Conservation (phyloP, 2,888 invertebrate species). For the Heliconius sara region DNA sequence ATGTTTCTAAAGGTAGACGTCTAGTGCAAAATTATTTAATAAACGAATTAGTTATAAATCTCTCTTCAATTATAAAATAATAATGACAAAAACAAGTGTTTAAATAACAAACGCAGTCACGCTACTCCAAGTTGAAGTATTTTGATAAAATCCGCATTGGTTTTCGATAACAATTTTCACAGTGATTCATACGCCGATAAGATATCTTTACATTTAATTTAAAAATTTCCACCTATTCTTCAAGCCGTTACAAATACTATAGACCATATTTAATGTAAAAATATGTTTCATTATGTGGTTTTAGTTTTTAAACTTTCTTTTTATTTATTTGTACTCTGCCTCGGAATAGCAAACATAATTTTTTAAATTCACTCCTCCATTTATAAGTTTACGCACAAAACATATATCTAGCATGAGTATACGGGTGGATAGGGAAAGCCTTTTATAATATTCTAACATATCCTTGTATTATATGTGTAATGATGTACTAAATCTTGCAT, state of each 20-base stretch:
- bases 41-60: not conserved
- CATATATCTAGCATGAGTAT: too few species aligned
- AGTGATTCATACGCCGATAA: slow-evolving; percentile 26
- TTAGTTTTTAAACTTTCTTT: too few species aligned
- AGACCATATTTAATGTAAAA: not conserved
- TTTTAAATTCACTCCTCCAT: too few species aligned
- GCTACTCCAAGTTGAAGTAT: slow-evolving; percentile 53
- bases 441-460: too few species aligned
- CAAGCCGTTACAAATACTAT: not conserved
- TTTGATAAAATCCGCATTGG: slow-evolving; percentile 35
- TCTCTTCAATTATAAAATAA: not conserved
- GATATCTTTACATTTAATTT: slow-evolving; percentile 12
- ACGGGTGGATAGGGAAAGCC: too few species aligned
- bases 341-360: too few species aligned
- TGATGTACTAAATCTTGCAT: not conserved
- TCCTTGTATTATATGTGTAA: too few species aligned
- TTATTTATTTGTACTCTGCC: too few species aligned
- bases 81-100: not conserved
- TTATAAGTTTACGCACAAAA: too few species aligned
- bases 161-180: slow-evolving; percentile 43
- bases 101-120: slow-evolving; percentile 46
- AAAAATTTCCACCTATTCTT: slow-evolving; percentile 15
- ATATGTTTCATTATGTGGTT: too few species aligned
- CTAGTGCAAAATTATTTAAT: not conserved
- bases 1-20: not conserved